These are phyloP conservation scores for Toxostoma redivivum DNA, from an alignment of 2,113 vertebrate species.

Conservation along the genomic window DNA sequence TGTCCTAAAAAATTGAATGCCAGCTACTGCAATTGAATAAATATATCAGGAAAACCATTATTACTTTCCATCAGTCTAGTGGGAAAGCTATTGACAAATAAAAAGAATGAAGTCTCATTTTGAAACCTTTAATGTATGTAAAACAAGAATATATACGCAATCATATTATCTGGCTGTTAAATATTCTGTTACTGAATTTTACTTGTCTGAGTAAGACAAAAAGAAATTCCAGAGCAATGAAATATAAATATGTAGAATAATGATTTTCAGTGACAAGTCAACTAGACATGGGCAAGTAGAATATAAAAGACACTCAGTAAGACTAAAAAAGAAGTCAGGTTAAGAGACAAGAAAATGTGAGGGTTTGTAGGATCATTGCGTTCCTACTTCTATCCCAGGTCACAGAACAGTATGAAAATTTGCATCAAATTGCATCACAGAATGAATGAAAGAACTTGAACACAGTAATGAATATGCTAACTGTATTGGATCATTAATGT, in stretches of 20 bases:
- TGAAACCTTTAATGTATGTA: background rate
- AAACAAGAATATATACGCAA: background rate
- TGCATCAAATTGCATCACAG: background rate
- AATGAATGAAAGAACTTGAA: background rate
- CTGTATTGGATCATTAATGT: background rate
- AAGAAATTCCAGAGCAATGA: background rate
- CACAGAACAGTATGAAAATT: background rate
- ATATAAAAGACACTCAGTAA: background rate
- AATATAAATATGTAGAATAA: background rate
- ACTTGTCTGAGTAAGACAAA: background rate
- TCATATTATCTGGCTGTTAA: background rate
- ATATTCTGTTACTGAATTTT: background rate
- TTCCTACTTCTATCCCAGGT: background rate
- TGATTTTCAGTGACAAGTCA: background rate
- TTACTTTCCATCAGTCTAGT: background rate
- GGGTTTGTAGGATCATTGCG: background rate
- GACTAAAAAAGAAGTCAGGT: background rate
- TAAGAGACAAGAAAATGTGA: background rate
- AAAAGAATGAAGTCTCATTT: background rate
- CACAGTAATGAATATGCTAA: constrained; percentile 12
- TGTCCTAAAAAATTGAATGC: background rate
- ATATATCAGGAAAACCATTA: background rate
- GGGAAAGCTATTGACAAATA: background rate
- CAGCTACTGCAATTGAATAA: background rate
- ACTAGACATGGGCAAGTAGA: background rate